Evolutionary conservation across 2,888 invertebrate genomes (phyloP).

Genomic region (Dysmachus trigonus): DNA sequence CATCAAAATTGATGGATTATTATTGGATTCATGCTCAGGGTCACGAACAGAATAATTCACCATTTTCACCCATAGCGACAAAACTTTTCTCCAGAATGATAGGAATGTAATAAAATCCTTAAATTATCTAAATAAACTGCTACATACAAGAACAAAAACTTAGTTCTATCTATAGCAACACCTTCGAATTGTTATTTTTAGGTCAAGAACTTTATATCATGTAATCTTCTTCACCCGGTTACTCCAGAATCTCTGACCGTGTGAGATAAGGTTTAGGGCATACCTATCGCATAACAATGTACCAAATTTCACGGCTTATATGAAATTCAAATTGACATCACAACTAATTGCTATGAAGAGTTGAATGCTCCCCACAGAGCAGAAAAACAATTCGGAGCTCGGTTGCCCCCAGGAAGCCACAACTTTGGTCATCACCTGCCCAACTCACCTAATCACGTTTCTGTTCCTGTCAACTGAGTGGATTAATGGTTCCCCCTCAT

Average conservation of each 20-base stretch:
- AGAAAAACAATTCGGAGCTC: background rate
- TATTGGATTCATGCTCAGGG: background rate
- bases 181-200: background rate
- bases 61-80: background rate
- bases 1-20: background rate
- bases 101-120: background rate
- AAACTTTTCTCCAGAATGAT: background rate
- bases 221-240: background rate
- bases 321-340: background rate
- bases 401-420: background rate
- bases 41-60: background rate
- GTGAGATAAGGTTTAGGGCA: background rate
- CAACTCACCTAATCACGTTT: constrained; percentile 5
- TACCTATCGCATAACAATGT: background rate
- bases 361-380: background rate
- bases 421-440: background rate
- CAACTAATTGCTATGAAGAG: background rate
- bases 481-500: constrained; percentile 1
- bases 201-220: background rate
- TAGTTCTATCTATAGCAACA: background rate
- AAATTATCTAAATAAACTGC: background rate
- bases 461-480: background rate
- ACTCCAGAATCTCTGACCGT: background rate
- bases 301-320: background rate
- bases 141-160: background rate